Base-by-base conservation (phyloP, 2,888 invertebrate species). In the Thymelicus sylvestris region DNA sequence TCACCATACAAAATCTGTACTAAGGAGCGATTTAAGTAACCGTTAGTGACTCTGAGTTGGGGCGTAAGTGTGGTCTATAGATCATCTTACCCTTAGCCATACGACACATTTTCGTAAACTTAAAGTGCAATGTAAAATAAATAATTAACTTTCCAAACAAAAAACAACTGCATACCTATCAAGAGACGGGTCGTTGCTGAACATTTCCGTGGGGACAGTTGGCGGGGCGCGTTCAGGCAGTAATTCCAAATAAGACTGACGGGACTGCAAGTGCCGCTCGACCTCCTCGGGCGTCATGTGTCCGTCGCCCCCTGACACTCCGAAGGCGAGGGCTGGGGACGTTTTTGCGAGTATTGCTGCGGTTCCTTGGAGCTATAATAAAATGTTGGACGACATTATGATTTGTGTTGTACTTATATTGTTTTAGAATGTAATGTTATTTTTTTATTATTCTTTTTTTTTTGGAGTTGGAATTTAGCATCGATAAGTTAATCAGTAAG, bases 241-340 rank as follows among this genome's bases (percentile, higher is more conserved):
- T 74, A 97, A 91, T 87, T 97, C 97, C 90, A 97, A 91, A 84
- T 97, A 96, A 38, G 96, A 96, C 80, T 97, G 97, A 15, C 97
- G 94, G 13, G 98, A 97, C 86, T 98, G 98, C 74, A 98, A 91
- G 85, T 98, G 98, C 52, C 98, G 95, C 86, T 98, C 98, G 7
- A 98, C 97, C 87, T 98, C 98, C 83, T 98, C 98, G 0, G 98
- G 96, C 8, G 98, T 98, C 97, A 98, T 97, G 81, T 97, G 97
- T 31, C 97, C 97, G 83, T 97, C 97, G 41, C 92, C 87, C 8
- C 91, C 83, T 2, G 89, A 86, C n/a, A 92, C 75, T 5, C 90
- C 87, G 63, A 90, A 86, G 41, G 88, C 91, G 50, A 91, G 81
- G 3, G 86, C 89, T 6, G 96, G 95, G 75, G 96, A 92, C 72